Conservation (phyloP, 2,113 vertebrate genomes). For the Ictidomys tridecemlineatus region DNA sequence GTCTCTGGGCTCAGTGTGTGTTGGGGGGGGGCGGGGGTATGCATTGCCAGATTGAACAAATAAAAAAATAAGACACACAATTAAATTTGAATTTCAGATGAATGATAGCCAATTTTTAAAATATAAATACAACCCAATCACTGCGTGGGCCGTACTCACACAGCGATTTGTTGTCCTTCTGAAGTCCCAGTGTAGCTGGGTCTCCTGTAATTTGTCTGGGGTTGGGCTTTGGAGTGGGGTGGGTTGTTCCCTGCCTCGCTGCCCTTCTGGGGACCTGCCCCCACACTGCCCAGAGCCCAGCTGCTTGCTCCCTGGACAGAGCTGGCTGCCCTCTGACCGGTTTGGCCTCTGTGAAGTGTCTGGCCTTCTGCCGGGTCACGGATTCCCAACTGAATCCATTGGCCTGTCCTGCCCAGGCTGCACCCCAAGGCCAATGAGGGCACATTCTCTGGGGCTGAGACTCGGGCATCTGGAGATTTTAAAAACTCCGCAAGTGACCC, state of each 20-base stretch:
- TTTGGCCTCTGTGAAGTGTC: background rate
- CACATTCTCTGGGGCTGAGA: background rate
- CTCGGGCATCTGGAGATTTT: background rate
- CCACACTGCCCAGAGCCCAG: background rate
- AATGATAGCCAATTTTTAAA: background rate
- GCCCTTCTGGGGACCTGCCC: background rate
- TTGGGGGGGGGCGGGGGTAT: background rate
- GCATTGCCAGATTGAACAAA: background rate
- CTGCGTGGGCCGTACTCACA: background rate
- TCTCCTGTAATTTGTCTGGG: background rate
- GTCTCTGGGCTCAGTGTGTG: background rate
- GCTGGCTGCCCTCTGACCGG: background rate
- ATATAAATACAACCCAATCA: background rate
- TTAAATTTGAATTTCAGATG: slow-evolving; percentile 10
- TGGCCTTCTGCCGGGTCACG: background rate
- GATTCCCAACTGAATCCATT: background rate
- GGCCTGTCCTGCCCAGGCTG: background rate
- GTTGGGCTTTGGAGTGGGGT: no score
- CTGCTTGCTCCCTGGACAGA: background rate
- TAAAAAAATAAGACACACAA: background rate
- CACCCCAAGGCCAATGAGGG: background rate
- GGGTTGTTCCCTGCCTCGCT: no score
- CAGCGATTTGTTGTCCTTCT: background rate
- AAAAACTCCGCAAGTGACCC: background rate
- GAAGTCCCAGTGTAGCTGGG: background rate